Evolutionary conservation across 1,140 invertebrate genomes (phyloP).

Genomic region (Orchesella cincta): DNA sequence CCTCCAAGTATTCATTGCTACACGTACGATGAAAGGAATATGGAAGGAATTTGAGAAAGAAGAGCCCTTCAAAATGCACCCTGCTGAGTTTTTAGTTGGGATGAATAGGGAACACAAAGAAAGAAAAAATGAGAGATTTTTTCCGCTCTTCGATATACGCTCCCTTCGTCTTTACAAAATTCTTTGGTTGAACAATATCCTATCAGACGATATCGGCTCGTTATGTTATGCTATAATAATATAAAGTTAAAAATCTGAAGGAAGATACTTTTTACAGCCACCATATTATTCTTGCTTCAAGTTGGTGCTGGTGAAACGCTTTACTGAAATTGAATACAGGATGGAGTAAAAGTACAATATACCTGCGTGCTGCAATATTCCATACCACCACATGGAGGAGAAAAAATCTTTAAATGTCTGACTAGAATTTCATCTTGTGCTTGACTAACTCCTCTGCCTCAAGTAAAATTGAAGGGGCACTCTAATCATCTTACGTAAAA

Average conservation of each 20-base stretch:
- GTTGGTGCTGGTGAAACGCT: no score
- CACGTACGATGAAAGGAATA: no score
- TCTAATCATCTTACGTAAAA: no score
- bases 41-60: no score
- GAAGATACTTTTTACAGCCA: no score
- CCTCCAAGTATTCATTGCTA: no score
- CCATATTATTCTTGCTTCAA: no score
- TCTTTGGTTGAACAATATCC: not conserved
- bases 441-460: not conserved
- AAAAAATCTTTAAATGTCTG: not conserved
- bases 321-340: not conserved
- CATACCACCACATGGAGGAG: not conserved
- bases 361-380: not conserved
- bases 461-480: not conserved
- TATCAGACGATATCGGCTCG: no score
- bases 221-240: no score
- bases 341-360: not conserved
- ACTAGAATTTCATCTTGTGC: not conserved
- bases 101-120: not conserved
- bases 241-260: no score
- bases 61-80: slow-evolving; percentile 2
- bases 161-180: not conserved
- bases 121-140: not conserved
- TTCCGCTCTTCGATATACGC: not conserved
- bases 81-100: not conserved